Evolutionary conservation across 2,113 vertebrate genomes (phyloP).

Genomic region (Sturnus vulgaris): DNA sequence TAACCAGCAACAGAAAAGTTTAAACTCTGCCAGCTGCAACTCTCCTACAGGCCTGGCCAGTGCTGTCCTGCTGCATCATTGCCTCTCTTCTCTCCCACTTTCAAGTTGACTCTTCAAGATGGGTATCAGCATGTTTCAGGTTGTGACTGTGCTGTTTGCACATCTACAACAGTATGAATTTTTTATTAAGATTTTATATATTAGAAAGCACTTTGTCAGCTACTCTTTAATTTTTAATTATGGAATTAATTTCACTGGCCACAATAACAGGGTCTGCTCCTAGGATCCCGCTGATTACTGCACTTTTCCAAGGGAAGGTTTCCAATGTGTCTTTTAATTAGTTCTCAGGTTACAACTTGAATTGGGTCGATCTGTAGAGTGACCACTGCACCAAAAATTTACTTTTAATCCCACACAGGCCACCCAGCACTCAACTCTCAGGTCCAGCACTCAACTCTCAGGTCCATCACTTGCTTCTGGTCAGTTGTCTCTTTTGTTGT

Average conservation of each 20-base stretch:
- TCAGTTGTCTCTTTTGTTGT: neutral
- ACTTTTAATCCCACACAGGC: neutral
- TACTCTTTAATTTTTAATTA: neutral
- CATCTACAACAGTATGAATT: neutral
- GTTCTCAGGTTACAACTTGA: neutral
- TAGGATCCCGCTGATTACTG: neutral
- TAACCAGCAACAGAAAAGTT: neutral
- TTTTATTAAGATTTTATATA: neutral
- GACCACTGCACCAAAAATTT: neutral
- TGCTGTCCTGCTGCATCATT: neutral
- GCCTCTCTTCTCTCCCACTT: neutral
- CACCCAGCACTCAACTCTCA: neutral
- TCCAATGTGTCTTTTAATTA: neutral
- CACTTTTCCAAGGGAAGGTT: neutral
- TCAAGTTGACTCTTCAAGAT: neutral
- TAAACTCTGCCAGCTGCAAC: neutral
- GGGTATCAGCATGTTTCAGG: neutral
- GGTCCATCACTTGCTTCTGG: neutral
- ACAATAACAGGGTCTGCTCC: too few relatives aligned
- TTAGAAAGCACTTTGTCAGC: neutral
- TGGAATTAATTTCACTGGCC: neutral
- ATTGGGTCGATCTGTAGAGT: neutral
- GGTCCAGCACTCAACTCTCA: too few relatives aligned
- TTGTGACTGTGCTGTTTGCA: too few relatives aligned
- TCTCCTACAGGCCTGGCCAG: neutral